phyloP scores from a whole-genome alignment of 1,140 invertebrate species.

The Leptopilina clavipes region DNA sequence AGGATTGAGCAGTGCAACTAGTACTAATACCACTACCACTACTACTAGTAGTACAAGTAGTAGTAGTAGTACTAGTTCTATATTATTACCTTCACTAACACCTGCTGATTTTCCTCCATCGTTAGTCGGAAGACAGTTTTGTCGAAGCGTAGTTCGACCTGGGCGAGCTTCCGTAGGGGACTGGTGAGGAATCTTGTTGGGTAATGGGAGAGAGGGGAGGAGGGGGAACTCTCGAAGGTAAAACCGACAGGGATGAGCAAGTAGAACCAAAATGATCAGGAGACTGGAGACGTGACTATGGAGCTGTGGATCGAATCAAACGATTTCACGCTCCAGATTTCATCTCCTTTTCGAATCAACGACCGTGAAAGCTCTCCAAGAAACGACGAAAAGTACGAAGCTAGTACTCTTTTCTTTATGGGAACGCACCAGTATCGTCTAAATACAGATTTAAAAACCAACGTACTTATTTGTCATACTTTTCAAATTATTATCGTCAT shows the following conservation, averaged over 20 bases:
- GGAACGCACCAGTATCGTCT: slow-evolving; percentile 38
- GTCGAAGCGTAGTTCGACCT: slow-evolving; percentile 43
- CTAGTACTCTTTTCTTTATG: slow-evolving; percentile 21
- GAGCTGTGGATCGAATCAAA: slow-evolving; percentile 53
- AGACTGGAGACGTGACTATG: slow-evolving; percentile 49
- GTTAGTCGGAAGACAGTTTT: slow-evolving; percentile 43
- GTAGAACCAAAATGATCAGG: slow-evolving; percentile 24
- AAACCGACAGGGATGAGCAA: slow-evolving; percentile 17
- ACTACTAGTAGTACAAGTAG: not conserved
- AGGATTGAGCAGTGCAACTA: not conserved
- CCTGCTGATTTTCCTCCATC: slow-evolving; percentile 46
- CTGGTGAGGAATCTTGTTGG: slow-evolving; percentile 40
- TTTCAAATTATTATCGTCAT: no score
- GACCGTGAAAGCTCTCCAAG: slow-evolving; percentile 34
- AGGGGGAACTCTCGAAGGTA: slow-evolving; percentile 28
- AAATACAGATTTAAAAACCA: no score
- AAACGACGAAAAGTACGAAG: slow-evolving; percentile 34
- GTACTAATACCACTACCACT: slow-evolving; percentile 1
- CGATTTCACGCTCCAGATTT: slow-evolving; percentile 53
- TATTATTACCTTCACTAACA: slow-evolving; percentile 41
- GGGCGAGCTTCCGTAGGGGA: slow-evolving; percentile 33
- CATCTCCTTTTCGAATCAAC: slow-evolving; percentile 40
- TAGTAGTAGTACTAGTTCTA: not conserved
- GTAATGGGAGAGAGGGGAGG: slow-evolving; percentile 40
- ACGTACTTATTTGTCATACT: no score